Evolutionary conservation across 2,888 invertebrate genomes (phyloP), one percentile per base, ranked within the genome.

Genomic region (Lochmaea crataegi): DNA sequence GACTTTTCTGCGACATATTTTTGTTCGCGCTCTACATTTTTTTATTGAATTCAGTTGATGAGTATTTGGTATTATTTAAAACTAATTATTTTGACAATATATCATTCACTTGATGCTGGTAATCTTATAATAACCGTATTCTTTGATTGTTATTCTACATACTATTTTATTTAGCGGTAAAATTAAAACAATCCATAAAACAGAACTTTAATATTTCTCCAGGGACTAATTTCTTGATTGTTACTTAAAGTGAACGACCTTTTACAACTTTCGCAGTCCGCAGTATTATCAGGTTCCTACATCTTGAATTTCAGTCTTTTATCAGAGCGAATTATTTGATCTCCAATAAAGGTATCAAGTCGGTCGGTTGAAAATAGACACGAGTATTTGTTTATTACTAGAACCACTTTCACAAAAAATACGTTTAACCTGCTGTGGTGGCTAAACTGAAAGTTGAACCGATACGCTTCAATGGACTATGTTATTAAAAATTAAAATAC

Each of bases 401-500:
- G 68, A 66, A 69, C 68, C 73, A 75, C 75, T 75, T 75, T 75
- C 75, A 73, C 75, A 75, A 73, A 72, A 71, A 73, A 65, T 22
- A 58, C 65, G 66, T 57, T 69, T 53, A 60, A 66, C 65, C 61
- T 65, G 64, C 60, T 67, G 72, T 69, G 45, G 2, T 51, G 51
- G 14, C 45, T 45, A 14, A 45, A 45, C 72, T 64, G 70, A 64
- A 72, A 64, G 67, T 70, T n/a, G 16, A 7, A 51, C 16, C 51
- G 51, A 51, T 45, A 64, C 65, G 63, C 66, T 45, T 67, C 58
- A 16, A 56, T 51, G 16, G 16, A 51, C 32, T 32, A 2, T 32
- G 32, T 7, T 32, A 32, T 32, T 32, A 32, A 32, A 32, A 32
- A 32, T 32, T 7, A 7, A 7, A 32, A 32, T 32, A 32, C 32